Evolutionary conservation across 2,888 invertebrate species (phyloP).

Genomic region (Scaptomyza tumidula): DNA sequence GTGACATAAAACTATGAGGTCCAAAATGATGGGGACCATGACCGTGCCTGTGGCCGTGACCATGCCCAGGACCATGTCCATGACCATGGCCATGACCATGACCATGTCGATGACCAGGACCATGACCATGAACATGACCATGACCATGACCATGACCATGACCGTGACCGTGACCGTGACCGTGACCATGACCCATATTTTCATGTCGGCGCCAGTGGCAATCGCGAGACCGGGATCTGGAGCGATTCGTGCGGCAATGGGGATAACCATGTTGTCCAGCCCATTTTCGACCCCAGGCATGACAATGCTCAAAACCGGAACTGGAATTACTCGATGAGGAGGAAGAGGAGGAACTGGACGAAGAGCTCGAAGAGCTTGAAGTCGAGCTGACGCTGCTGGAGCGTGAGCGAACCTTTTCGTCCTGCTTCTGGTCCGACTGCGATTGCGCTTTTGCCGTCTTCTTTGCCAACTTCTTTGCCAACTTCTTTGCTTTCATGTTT

Average conservation of each 20-base stretch:
- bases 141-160: constrained; percentile 29
- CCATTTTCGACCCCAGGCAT: constrained; percentile 33
- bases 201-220: constrained; percentile 37
- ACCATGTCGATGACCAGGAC: constrained; percentile 17
- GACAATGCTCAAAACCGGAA: constrained; percentile 22
- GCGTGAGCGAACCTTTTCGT: constrained; percentile 35
- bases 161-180: constrained; percentile 17
- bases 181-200: constrained; percentile 15
- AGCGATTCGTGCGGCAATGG: constrained; percentile 27
- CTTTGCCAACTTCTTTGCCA: constrained; percentile 42
- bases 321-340: constrained; percentile 33
- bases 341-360: constrained; percentile 49
- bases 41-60: background rate
- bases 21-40: constrained; percentile 37
- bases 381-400: constrained; percentile 57
- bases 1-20: background rate
- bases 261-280: constrained; percentile 31
- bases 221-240: constrained; percentile 2
- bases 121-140: constrained; percentile 26
- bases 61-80: constrained; percentile 4
- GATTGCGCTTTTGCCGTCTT: constrained; percentile 37
- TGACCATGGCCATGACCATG: constrained; percentile 28
- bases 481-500: constrained; percentile 40
- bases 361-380: constrained; percentile 50
- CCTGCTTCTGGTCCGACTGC: constrained; percentile 23